A percentile compares a stretch with the other conserved stretches of the same genome.
Evolutionary conservation across 2,797 vertebrate species (phyloP).

Genomic region (Poeciliopsis paucimaculata): DNA sequence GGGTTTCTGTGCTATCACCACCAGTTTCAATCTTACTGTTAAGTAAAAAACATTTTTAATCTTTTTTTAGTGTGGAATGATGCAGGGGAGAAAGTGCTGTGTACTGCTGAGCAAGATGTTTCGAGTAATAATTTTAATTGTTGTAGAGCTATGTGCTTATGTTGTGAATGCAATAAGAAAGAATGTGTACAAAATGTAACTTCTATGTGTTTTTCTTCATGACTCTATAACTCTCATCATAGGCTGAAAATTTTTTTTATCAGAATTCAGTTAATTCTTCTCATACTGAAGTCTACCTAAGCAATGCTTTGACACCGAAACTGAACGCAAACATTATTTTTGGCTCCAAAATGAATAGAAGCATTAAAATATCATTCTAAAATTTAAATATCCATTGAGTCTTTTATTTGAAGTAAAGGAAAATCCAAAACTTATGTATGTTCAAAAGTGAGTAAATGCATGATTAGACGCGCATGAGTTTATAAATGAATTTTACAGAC

Average conservation of each 20-base stretch:
- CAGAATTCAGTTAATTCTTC: constrained; percentile 17
- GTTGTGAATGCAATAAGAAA: not conserved
- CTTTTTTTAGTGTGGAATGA: not conserved
- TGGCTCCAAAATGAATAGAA: not conserved
- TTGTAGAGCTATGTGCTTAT: not conserved
- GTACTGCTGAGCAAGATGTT: not conserved
- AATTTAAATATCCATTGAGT: not conserved
- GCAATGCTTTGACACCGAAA: not conserved
- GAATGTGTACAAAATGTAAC: not conserved
- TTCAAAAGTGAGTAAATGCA: not conserved
- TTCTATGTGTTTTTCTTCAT: not conserved
- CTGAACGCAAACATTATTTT: not conserved
- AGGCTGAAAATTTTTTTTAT: not conserved
- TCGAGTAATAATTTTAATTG: not conserved
- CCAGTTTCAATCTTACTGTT: not conserved
- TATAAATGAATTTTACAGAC: constrained; percentile 20
- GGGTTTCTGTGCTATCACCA: not conserved
- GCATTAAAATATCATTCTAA: not conserved
- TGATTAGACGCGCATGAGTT: not conserved
- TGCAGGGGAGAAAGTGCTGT: not conserved
- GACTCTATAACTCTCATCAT: not conserved
- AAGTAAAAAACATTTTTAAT: not conserved
- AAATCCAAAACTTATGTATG: not conserved
- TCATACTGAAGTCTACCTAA: constrained; percentile 21
- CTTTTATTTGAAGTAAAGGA: not conserved